Percentiles rank a stretch among this genome's conserved stretches.
Conservation (phyloP, 1,140 invertebrate species). For the Trichonephila inaurata region DNA sequence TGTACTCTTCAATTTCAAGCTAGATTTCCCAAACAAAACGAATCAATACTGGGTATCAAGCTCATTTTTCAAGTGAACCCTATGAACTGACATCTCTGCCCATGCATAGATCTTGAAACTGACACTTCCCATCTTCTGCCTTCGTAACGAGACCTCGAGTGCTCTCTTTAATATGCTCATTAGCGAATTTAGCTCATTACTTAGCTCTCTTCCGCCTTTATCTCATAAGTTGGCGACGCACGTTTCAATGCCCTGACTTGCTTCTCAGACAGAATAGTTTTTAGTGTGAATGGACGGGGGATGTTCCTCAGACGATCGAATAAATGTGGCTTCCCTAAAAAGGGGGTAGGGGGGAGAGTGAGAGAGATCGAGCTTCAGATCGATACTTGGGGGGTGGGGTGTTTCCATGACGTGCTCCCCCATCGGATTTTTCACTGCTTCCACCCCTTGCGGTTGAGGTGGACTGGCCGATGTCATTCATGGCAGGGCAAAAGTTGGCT, state of each 20-base stretch:
- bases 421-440: slow-evolving; percentile 6
- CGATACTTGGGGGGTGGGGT: slow-evolving; percentile 28
- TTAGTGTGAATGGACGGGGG: slow-evolving; percentile 62
- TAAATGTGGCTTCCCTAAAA: slow-evolving; percentile 37
- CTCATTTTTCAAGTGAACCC: too few relatives aligned
- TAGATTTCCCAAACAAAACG: too few relatives aligned
- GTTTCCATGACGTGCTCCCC: slow-evolving; percentile 26
- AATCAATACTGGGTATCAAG: too few relatives aligned
- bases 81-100: not conserved
- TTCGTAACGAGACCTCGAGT: not conserved
- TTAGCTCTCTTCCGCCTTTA: not conserved
- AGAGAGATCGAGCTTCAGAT: not conserved
- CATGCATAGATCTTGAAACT: not conserved
- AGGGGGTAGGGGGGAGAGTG: not conserved
- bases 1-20: too few relatives aligned
- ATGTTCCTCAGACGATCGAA: slow-evolving; percentile 37
- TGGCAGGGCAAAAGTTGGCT: not conserved
- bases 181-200: not conserved
- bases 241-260: not conserved
- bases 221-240: not conserved
- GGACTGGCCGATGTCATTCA: not conserved
- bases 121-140: not conserved
- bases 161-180: not conserved
- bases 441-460: slow-evolving; percentile 43
- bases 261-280: not conserved